Evolutionary conservation across 1,140 invertebrate species (phyloP), one percentile per base, ranked within the genome.

Genomic region (Drosophila persimilis): DNA sequence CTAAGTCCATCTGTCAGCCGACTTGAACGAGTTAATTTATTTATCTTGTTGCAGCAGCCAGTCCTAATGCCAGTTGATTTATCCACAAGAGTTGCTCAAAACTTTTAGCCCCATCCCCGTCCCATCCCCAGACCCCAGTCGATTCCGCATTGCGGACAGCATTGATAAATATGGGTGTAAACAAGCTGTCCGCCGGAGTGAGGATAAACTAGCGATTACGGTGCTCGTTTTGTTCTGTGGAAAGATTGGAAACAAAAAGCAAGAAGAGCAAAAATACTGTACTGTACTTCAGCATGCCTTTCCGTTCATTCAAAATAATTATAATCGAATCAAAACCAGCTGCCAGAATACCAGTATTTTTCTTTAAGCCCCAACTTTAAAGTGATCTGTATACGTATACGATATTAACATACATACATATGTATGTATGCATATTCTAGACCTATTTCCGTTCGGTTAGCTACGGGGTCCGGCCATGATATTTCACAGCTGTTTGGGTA

Each of bases 401-500:
- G 29, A 7, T 51, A 24, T 29, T 2, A 31, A 24, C 7, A 51
- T 51, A 31, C 48, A 52, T 51, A 15, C 13, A 1, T 2, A 1
- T 2, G 20, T 20, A 35, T 61, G 24, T 29, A 29, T 22, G 24
- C 9, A 29, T 55, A 67, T 56, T 53, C 52, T 15, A 9, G 44
- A 57, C 51, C 45, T 22, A 20, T 48, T 69, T 67, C 66, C 63
- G 26, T 67, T 69, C 41, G 31, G 65, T 56, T 69, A 48, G 65
- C 35, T 50, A 69, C 8, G 63, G 48, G 66, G 35, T 31, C n/a
- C 43, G 35, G 24, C 51, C 51, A 57, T 56, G 66, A 69, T 69
- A 69, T 81, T 80, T 80, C 75, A 73, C 66, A 77, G 75, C 67
- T 73, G 78, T 80, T 80, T 81, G 66, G 61, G 61, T 73, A 76